Evolutionary conservation across 2,113 vertebrate species (phyloP), one percentile per base, ranked within the genome.

Genomic region (Lampris megalopsis): DNA sequence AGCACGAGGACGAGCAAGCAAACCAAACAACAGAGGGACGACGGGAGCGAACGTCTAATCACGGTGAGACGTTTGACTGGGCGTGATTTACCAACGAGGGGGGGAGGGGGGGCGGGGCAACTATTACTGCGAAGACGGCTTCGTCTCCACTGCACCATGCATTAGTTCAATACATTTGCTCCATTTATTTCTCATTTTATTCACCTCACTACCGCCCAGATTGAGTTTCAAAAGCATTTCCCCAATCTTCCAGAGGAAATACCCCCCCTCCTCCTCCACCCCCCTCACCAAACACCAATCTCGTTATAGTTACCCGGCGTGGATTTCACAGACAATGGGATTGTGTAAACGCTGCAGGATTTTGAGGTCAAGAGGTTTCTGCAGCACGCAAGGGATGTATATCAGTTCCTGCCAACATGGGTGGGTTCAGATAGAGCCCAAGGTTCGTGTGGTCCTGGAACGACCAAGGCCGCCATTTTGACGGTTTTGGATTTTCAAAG

Each of bases 1-100:
- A 66, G 50, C 65, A 24, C 48, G 53, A 79, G 86, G 82, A 86
- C 81, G 85, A 66, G 75, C 79, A 63, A 79, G 77, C 2, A 86
- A 79, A 75, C 53, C 79, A 84, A 85, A 86, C 81, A 72, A 43
- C 1, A 9, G 40, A 58, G 24, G 68, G 71, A 52, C 63, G 83
- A 6, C 0, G 35, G 2, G 0, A 24, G 37, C 58, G 63, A 59
- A 78, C 72, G 83, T 83, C 72, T 75, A 77, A 71, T 68, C 66
- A 7, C 38, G 2, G 41, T 13, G 61, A 72, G 40, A 41, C 60
- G 4, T 10, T 37, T 40, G 66, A 77, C 71, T 66, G 70, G 65
- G 68, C 38, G 43, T 75, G 68, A 79, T 70, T 58, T 62, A 68
- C 56, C 73, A 78, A 81, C 74, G 59, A n/a, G n/a, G 24, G 24